Evolutionary conservation across 2,797 vertebrate species (phyloP).

Genomic region (Natrix natrix): DNA sequence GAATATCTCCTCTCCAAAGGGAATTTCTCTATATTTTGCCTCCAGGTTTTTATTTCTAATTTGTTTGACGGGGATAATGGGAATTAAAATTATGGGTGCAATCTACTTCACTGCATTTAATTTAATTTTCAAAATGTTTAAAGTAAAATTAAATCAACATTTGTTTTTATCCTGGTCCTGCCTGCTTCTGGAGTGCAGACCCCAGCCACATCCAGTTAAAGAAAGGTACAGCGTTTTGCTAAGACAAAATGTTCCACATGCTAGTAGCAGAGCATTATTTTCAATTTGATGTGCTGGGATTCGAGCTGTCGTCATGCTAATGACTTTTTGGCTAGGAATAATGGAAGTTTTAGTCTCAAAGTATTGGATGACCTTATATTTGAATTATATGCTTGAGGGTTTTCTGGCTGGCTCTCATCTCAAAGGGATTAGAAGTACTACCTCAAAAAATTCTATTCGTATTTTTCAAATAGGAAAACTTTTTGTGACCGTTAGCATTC

Average conservation of each 20-base stretch:
- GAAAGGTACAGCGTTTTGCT: neutral
- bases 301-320: neutral
- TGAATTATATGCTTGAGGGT: neutral
- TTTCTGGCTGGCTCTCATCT: neutral
- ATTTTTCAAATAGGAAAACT: neutral
- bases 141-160: neutral
- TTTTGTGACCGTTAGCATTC: neutral
- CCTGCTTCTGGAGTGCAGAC: neutral
- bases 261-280: neutral
- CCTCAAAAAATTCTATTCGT: neutral
- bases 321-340: neutral
- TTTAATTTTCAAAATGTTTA: neutral
- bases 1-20: neutral
- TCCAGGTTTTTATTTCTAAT: neutral
- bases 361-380: neutral
- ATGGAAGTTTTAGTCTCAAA: neutral
- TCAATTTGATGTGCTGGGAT: neutral
- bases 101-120: neutral
- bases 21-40: neutral
- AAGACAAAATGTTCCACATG: neutral
- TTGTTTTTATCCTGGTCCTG: neutral
- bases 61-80: neutral
- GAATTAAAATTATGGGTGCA: neutral
- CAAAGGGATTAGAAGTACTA: neutral
- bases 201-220: neutral